Conservation (phyloP, 1,140 invertebrate species). For the Amyelois transitella region DNA sequence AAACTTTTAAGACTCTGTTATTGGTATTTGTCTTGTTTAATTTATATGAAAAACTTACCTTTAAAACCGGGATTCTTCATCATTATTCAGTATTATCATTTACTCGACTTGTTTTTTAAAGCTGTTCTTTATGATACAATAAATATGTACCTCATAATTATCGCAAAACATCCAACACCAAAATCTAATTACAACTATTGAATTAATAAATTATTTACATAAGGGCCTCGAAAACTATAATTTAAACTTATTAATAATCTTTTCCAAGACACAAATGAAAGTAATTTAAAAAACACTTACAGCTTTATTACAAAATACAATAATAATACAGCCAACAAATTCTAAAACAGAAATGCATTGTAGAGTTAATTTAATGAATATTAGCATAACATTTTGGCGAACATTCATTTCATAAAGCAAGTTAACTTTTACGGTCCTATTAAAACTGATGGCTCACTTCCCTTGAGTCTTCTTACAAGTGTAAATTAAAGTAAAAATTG, state of each 20-base stretch:
- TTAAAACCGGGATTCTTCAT: too few relatives aligned
- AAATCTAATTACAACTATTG: too few relatives aligned
- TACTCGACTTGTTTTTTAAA: too few relatives aligned
- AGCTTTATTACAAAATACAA: neutral
- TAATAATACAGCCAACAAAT: too few relatives aligned
- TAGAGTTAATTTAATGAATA: neutral
- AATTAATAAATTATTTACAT: too few relatives aligned
- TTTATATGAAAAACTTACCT: too few relatives aligned
- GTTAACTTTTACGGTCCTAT: neutral
- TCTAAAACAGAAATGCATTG: neutral
- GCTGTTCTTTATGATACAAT: too few relatives aligned
- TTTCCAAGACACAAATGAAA: neutral
- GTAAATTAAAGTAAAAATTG: neutral
- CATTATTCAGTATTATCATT: too few relatives aligned
- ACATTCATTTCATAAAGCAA: neutral
- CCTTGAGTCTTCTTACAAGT: neutral
- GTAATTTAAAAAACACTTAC: neutral
- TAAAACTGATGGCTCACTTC: neutral
- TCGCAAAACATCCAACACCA: too few relatives aligned
- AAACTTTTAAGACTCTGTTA: neutral
- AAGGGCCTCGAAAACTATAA: too few relatives aligned
- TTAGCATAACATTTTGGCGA: neutral
- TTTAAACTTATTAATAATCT: too few relatives aligned
- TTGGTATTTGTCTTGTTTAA: neutral
- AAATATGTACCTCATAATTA: too few relatives aligned